phyloP scores from a whole-genome alignment of 2,888 invertebrate genomes.

The Alloscopus bannaensis region DNA sequence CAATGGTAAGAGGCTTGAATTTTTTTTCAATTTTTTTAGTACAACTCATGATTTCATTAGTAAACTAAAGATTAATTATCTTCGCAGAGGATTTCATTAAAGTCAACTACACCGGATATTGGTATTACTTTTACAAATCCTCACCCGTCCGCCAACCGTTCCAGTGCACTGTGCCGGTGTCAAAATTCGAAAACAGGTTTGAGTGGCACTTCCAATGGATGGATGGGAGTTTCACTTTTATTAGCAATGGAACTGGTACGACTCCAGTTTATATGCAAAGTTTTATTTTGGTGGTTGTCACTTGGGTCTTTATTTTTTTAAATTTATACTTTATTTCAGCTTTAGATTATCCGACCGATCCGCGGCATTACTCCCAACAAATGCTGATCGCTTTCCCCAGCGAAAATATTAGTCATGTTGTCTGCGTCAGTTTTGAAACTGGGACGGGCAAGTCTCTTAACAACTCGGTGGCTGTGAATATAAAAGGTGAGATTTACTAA shows the following conservation, averaged over 20 bases:
- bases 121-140: background rate
- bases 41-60: background rate
- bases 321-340: background rate
- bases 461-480: slow-evolving; percentile 1
- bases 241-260: background rate
- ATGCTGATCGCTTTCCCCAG: slow-evolving; percentile 17
- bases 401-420: slow-evolving; percentile 10
- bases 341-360: background rate
- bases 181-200: slow-evolving; percentile 28
- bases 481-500: slow-evolving; percentile 8
- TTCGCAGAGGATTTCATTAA: slow-evolving; percentile 17
- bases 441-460: slow-evolving; percentile 1
- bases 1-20: background rate
- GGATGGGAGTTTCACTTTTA: slow-evolving; percentile 18
- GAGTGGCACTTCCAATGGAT: slow-evolving; percentile 19
- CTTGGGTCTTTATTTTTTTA: background rate
- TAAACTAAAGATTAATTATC: background rate
- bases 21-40: background rate
- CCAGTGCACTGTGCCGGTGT: slow-evolving; percentile 27
- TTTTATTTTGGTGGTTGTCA: no score
- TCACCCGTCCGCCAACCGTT: background rate
- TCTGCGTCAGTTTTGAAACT: background rate
- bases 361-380: background rate
- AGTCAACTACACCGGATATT: background rate
- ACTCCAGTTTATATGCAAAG: background rate